Base-by-base conservation (phyloP, 2,888 invertebrate genomes). In the Drosophila differens region DNA sequence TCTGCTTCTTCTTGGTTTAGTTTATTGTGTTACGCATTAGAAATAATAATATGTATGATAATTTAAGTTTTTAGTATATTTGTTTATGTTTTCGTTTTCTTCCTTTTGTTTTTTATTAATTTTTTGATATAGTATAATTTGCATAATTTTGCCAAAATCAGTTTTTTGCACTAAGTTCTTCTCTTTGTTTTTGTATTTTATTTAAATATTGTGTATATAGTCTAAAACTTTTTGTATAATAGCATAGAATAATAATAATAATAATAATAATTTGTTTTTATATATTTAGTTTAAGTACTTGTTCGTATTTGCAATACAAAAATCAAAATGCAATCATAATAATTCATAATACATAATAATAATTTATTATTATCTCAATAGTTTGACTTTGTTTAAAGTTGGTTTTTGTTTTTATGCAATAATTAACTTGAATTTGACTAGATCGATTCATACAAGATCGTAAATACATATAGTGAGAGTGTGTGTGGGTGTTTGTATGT, bases 401-500 rank as follows among this genome's bases (percentile, higher is more conserved):
- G 49, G 32, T 74, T 71, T 76, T 70, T 67, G 55, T 67, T 73
- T 58, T 83, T 89, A 89, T 90, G 84, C 85, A 87, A 89, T 87
- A 90, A 91, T 91, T 92, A 92, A 91, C 89, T 92, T 92, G 91
- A 92, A 92, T 93, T 93, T 93, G 92, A 93, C 92, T 93, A 92
- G 92, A 90, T 89, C 83, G 87, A 90, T 89, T 89, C 76, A 81
- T 86, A 85, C 79, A 85, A 76, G 83, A 86, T 88, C 79, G 83
- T 79, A 81, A 90, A 86, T 88, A 85, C 80, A 87, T 89, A 82
- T 80, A 79, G 82, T 71, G 72, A 60, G 65, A 54, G 47, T 62
- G 62, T 77, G 60, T 68, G 55, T 61, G 57, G 14, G 55, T 68
- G 64, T 55, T 12, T 68, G 28, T 41, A 1, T 58, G 52, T 64